Base-by-base conservation (phyloP, 1,140 invertebrate genomes). In the Achatina immaculata region DNA sequence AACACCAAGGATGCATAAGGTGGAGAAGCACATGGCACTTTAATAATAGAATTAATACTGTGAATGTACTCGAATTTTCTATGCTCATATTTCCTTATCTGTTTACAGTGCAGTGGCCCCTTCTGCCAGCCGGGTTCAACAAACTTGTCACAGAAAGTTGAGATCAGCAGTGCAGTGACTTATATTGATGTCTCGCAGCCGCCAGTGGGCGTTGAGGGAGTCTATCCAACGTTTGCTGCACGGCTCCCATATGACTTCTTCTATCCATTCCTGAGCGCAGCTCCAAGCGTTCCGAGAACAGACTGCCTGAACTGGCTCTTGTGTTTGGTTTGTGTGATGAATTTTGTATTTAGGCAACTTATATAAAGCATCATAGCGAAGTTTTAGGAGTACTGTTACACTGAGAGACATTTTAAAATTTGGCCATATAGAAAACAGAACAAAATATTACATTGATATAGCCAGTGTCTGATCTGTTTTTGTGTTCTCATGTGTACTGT, bases 161-260 rank as follows among this genome's bases (percentile, higher is more conserved):
- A 90, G 78, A 80, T 90, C 36, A 85, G 81, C 28, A 84, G 80
- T 24, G 92, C 92, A n/a, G 93, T 94, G 0, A 91, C 89, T 40
- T 95, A 94, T 89, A 91, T 93, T 36, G 94, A 94, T 85, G 89
- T 93, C 19, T 94, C 93, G 0, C 89, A 86, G 28, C 90, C 92
- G 16, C 91, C 93, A 0, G 89, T 90, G 31, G 92, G 91, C 62
- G 90, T 92, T 71, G 93, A 93, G 84, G 93, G 93, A 34, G 92
- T 93, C 78, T 92, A 93, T 36, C 94, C 94, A 48, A 92, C 93
- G 68, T 91, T 94, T 78, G 92, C 94, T 80, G 91, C 94, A 51
- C 93, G 92, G 86, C 90, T 95, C 19, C 94, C 94, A 2, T 91
- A 93, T 75, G 94, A 95, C 87, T 95, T 95, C 87, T 95, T 95